Conservation (phyloP, 2,113 vertebrate genomes). For the Fregetta grallaria region DNA sequence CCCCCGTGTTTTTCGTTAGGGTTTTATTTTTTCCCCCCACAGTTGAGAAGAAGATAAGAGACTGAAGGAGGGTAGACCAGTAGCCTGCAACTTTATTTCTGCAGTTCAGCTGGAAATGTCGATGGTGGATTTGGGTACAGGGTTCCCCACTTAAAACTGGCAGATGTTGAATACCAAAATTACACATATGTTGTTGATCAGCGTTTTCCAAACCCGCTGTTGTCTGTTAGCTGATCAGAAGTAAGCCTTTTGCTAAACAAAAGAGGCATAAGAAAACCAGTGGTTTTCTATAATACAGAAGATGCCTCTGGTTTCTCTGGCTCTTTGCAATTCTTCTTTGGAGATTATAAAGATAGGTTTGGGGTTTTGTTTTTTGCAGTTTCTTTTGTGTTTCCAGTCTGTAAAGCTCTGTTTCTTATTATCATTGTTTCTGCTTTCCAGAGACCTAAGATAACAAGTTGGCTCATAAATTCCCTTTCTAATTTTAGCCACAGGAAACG, state of each 20-base stretch:
- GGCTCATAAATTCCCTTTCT: slow-evolving; percentile 31
- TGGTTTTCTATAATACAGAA: not conserved
- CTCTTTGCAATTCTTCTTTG: not conserved
- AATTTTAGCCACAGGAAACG: slow-evolving; percentile 30
- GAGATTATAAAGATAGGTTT: not conserved
- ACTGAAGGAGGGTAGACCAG: not conserved
- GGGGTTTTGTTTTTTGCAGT: not conserved
- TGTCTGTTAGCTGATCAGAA: slow-evolving; percentile 10
- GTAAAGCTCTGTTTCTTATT: slow-evolving; percentile 43
- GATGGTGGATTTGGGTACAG: not conserved
- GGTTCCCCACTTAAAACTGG: not conserved
- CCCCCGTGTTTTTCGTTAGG: fast-evolving
- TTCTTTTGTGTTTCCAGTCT: slow-evolving; percentile 3
- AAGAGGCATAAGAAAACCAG: not conserved
- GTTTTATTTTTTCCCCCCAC: not conserved
- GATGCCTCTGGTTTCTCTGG: slow-evolving; percentile 3
- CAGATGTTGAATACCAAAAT: not conserved
- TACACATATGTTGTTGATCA: not conserved
- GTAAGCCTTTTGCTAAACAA: not conserved
- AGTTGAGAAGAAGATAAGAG: not conserved
- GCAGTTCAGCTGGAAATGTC: not conserved
- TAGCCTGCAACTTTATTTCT: not conserved
- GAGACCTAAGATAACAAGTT: slow-evolving; percentile 11
- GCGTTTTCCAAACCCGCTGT: not conserved
- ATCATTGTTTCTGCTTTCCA: slow-evolving; percentile 29